A percentile compares a stretch with the other conserved stretches of the same genome.
These are phyloP conservation scores for Andricus curvator DNA, from an alignment of 2,888 invertebrate genomes.

Conservation along the genomic window DNA sequence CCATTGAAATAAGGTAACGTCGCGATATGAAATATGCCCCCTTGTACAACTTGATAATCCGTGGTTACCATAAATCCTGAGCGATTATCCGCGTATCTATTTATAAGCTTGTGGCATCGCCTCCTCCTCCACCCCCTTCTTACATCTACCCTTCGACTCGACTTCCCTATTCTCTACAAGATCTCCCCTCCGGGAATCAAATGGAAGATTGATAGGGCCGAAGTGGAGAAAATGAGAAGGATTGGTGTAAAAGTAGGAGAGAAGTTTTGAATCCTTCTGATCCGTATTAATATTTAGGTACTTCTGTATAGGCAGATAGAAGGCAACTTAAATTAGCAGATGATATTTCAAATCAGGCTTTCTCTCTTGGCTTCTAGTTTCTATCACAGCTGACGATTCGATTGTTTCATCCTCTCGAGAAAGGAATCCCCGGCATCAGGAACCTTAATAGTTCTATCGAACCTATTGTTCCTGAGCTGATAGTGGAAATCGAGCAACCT, in stretches of 20 bases:
- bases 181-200: slow-evolving; percentile 28
- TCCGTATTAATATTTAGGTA: no score
- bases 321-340: no score
- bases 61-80: slow-evolving; percentile 78
- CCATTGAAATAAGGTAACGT: slow-evolving; percentile 77
- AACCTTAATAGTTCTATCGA: slow-evolving; percentile 17
- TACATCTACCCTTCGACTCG: slow-evolving; percentile 28
- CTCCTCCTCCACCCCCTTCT: slow-evolving; percentile 55
- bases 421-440: slow-evolving; percentile 8
- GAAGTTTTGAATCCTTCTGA: background rate
- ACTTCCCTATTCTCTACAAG: slow-evolving; percentile 40
- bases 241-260: slow-evolving; percentile 21
- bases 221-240: slow-evolving; percentile 30
- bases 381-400: slow-evolving; percentile 5
- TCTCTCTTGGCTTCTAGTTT: background rate
- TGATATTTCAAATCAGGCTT: background rate
- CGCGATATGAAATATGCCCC: slow-evolving; percentile 77
- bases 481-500: slow-evolving; percentile 65
- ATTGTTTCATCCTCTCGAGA: slow-evolving; percentile 23
- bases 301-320: no score
- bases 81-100: slow-evolving; percentile 78
- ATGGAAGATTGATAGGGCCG: slow-evolving; percentile 44
- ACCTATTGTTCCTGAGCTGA: slow-evolving; percentile 29
- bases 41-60: slow-evolving; percentile 79
- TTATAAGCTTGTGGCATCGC: slow-evolving; percentile 69